Percentiles rank a stretch among this genome's conserved stretches.
Evolutionary conservation across 2,888 invertebrate genomes (phyloP).

Genomic region (Siphonodentalium dalli): DNA sequence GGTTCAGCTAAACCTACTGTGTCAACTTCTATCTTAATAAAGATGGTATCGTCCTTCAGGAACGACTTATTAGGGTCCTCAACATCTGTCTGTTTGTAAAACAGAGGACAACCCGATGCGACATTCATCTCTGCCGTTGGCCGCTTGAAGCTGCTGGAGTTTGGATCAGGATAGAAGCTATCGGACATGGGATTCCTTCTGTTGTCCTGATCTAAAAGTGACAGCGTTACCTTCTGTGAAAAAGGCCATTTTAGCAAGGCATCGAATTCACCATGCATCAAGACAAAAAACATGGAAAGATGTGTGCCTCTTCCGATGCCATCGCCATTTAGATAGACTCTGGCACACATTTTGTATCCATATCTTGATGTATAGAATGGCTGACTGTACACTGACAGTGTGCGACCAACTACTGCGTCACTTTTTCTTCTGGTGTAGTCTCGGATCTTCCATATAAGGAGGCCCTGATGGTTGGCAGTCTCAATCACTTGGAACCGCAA

Average conservation of each 20-base stretch:
- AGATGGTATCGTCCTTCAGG: slow-evolving; percentile 38
- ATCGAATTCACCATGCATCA: slow-evolving; percentile 50
- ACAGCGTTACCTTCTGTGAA: slow-evolving; percentile 41
- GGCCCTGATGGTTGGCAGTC: slow-evolving; percentile 40
- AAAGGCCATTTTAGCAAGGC: slow-evolving; percentile 50
- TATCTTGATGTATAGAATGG: slow-evolving; percentile 47
- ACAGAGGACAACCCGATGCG: slow-evolving; percentile 40
- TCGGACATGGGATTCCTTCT: slow-evolving; percentile 36
- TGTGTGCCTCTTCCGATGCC: slow-evolving; percentile 45
- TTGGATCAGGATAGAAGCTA: slow-evolving; percentile 44
- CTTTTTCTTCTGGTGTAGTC: slow-evolving; percentile 37
- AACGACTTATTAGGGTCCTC: slow-evolving; percentile 29
- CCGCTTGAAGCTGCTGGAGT: slow-evolving; percentile 40
- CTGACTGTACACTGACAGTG: slow-evolving; percentile 46
- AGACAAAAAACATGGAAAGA: slow-evolving; percentile 48
- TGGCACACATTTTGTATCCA: slow-evolving; percentile 55
- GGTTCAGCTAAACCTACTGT: not conserved
- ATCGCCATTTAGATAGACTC: slow-evolving; percentile 54
- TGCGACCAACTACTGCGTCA: slow-evolving; percentile 37
- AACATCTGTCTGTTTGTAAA: slow-evolving; percentile 32
- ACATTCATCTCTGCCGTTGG: slow-evolving; percentile 50
- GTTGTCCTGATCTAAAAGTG: slow-evolving; percentile 41
- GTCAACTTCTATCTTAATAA: slow-evolving; percentile 33
- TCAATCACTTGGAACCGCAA: slow-evolving; percentile 39
- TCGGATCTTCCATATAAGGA: slow-evolving; percentile 46